phyloP scores from a whole-genome alignment of 1,140 invertebrate species.

The Drosophila virilis region DNA sequence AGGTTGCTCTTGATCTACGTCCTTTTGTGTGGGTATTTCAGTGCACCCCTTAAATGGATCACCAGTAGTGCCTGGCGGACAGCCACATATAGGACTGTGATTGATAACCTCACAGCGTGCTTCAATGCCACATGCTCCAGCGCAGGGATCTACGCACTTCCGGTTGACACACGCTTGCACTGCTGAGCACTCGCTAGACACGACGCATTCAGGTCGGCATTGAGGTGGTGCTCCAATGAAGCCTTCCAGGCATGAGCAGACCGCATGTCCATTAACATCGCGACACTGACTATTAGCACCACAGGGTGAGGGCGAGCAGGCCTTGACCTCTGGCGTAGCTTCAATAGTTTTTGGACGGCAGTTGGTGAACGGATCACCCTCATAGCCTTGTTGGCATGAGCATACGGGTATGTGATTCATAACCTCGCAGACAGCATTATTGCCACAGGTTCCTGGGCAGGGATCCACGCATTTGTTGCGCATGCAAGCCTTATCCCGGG shows the following conservation, averaged over 20 bases:
- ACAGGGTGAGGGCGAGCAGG: conserved; percentile 89
- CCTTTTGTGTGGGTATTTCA: conserved; percentile 85
- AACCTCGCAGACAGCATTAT: conserved; percentile 92
- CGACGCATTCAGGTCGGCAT: conserved; percentile 93
- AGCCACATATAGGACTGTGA: conserved; percentile 93
- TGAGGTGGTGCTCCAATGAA: conserved; percentile 91
- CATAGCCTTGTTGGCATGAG: conserved; percentile 89
- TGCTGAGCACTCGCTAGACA: conserved; percentile 92
- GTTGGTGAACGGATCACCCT: conserved; percentile 91
- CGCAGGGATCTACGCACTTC: conserved; percentile 94
- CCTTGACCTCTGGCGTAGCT: conserved; percentile 87
- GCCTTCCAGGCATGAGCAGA: conserved; percentile 91
- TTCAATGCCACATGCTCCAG: conserved; percentile 91
- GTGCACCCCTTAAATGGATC: conserved; percentile 93
- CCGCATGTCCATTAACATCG: conserved; percentile 88
- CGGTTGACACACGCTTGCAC: conserved; percentile 92
- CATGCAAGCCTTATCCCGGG: conserved; percentile 91
- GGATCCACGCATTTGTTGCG: conserved; percentile 93
- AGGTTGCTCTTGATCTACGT: conserved; percentile 49
- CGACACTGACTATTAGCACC: conserved; percentile 91
- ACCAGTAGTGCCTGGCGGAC: conserved; percentile 90
- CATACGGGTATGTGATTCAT: conserved; percentile 93
- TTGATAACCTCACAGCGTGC: conserved; percentile 94
- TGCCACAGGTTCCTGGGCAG: conserved; percentile 92
- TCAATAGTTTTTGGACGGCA: conserved; percentile 86